These are phyloP conservation scores for Athalia cordata DNA, from an alignment of 2,888 invertebrate genomes.

Conservation along the genomic window DNA sequence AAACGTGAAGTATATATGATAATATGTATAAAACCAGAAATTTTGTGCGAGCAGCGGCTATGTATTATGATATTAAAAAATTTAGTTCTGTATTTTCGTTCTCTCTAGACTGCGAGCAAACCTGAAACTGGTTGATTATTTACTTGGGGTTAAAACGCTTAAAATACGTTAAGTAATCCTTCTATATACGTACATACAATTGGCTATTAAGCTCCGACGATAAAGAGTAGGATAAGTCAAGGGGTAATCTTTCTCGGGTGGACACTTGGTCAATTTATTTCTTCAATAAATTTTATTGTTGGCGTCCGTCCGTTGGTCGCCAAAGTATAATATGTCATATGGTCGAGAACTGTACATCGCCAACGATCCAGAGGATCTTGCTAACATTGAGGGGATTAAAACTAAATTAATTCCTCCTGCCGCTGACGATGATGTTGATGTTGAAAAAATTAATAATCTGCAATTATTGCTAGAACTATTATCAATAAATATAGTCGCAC, in stretches of 20 bases:
- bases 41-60: too few species aligned
- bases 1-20: not conserved
- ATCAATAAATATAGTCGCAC: not conserved
- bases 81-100: too few species aligned
- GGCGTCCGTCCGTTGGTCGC: constrained; percentile 59
- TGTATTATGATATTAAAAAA: too few species aligned
- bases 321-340: not conserved
- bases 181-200: constrained; percentile 55
- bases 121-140: constrained; percentile 56
- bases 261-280: constrained; percentile 46
- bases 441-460: too few species aligned
- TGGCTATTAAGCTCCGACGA: constrained; percentile 57
- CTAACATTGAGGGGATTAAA: too few species aligned
- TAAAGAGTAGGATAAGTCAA: constrained; percentile 12
- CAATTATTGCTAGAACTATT: not conserved
- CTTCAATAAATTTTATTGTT: constrained; percentile 56
- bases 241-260: constrained; percentile 20
- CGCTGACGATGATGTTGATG: too few species aligned
- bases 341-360: not conserved
- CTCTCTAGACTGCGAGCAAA: too few species aligned
- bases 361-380: too few species aligned
- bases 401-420: too few species aligned
- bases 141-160: constrained; percentile 56
- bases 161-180: constrained; percentile 54
- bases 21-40: too few species aligned